A percentile compares a stretch with the other conserved stretches of the same genome.
Evolutionary conservation across 2,113 vertebrate species (phyloP).

Genomic region (Malurus elegans): DNA sequence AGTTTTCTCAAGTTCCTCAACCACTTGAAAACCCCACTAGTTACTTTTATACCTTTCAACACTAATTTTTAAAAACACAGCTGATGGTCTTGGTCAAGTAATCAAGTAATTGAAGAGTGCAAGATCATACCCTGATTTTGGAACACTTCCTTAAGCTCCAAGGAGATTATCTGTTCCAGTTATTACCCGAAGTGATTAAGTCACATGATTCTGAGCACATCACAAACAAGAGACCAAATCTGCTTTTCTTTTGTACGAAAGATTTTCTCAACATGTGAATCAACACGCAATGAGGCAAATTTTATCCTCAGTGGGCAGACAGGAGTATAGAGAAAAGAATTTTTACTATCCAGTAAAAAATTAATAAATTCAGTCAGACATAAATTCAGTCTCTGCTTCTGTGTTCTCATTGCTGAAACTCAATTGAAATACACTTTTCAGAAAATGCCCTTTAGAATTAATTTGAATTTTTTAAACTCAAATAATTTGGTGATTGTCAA

Average conservation of each 20-base stretch:
- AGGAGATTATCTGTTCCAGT: conserved; percentile 42
- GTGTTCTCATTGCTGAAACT: not conserved
- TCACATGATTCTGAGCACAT: conserved; percentile 5
- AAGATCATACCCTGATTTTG: conserved; percentile 26
- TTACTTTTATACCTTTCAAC: not conserved
- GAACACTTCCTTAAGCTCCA: conserved; percentile 25
- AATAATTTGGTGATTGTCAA: not conserved
- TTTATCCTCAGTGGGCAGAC: not conserved
- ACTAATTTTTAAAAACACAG: not conserved
- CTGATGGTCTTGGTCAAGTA: not conserved
- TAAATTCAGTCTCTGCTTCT: not conserved
- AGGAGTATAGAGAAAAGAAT: not conserved
- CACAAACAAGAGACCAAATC: conserved; percentile 25
- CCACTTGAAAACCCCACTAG: not conserved
- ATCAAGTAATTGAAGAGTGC: not conserved
- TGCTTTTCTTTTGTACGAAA: not conserved
- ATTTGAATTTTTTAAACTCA: not conserved
- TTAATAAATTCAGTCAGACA: not conserved
- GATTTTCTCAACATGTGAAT: not conserved
- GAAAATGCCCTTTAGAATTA: not conserved
- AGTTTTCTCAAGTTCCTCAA: not conserved
- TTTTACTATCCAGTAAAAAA: not conserved
- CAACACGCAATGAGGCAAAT: not conserved
- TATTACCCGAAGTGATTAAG: conserved; percentile 39
- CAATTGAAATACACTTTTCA: not conserved